Evolutionary conservation across 1,140 invertebrate species (phyloP).

Genomic region (Aphaenogaster floridana): DNA sequence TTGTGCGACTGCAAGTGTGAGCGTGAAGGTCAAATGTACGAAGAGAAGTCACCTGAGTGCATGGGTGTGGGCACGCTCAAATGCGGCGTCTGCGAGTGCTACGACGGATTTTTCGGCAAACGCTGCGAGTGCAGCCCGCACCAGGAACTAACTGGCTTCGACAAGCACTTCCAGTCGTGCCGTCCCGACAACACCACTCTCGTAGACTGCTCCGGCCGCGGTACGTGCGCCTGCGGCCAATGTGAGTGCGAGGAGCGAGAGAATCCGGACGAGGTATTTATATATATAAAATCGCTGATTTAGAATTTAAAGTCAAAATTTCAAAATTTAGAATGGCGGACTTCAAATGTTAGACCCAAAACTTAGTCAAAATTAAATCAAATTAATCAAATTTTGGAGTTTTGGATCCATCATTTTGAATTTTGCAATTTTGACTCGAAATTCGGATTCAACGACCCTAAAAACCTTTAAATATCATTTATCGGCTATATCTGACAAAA

Average conservation of each 20-base stretch:
- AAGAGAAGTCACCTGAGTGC: conserved; percentile 88
- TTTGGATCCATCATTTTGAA: too few species aligned
- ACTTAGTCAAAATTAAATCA: too few species aligned
- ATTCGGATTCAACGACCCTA: too few species aligned
- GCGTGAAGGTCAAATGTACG: conserved; percentile 88
- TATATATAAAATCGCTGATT: too few species aligned
- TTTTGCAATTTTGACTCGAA: too few species aligned
- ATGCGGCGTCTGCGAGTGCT: conserved; percentile 96
- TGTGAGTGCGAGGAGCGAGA: conserved; percentile 90
- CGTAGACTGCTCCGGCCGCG: conserved; percentile 92
- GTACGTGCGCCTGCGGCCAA: conserved; percentile 93
- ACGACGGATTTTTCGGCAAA: conserved; percentile 92
- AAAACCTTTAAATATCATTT: too few species aligned
- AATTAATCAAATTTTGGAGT: too few species aligned
- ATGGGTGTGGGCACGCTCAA: conserved; percentile 90
- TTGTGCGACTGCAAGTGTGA: conserved; percentile 97
- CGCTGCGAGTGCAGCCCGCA: conserved; percentile 94
- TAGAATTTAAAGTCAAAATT: too few species aligned
- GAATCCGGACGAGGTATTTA: conserved; percentile 87
- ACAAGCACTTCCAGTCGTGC: conserved; percentile 89
- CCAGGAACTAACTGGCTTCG: conserved; percentile 84
- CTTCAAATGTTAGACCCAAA: too few species aligned
- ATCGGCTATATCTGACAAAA: too few species aligned
- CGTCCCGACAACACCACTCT: conserved; percentile 91
- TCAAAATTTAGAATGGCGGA: too few species aligned